Evolutionary conservation across 2,888 invertebrate genomes (phyloP).

Genomic region (Metellina segmentata): DNA sequence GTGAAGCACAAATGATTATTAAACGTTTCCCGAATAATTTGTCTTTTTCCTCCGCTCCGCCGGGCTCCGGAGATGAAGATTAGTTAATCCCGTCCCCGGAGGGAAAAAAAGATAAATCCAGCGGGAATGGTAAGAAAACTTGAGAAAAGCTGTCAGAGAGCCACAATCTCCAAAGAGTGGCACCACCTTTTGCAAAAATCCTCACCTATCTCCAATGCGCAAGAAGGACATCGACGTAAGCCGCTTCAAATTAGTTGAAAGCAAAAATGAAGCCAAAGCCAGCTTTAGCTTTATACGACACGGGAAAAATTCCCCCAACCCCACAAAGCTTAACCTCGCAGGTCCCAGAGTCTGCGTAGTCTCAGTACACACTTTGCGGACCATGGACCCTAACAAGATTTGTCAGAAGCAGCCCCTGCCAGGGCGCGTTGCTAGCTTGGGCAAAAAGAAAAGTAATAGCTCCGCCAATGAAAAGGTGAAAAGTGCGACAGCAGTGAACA

Average conservation of each 20-base stretch:
- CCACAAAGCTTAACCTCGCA: conserved; percentile 63
- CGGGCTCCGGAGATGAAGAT: conserved; percentile 67
- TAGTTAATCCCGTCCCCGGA: conserved; percentile 61
- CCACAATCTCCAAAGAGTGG: conserved; percentile 70
- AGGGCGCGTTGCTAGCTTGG: not conserved
- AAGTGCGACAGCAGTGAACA: conserved; percentile 69
- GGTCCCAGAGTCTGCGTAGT: conserved; percentile 35
- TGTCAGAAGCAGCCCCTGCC: conserved; percentile 64
- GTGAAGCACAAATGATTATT: conserved; percentile 73
- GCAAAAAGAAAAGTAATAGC: conserved; percentile 66
- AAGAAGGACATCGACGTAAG: conserved; percentile 68
- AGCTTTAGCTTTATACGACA: conserved; percentile 45
- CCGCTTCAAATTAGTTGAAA: conserved; percentile 76
- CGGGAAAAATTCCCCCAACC: conserved; percentile 59
- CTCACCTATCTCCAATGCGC: conserved; percentile 66
- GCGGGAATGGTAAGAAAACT: conserved; percentile 56
- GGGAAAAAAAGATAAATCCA: conserved; percentile 51
- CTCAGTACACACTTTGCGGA: conserved; percentile 21
- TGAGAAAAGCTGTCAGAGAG: conserved; percentile 68
- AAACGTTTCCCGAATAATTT: conserved; percentile 74
- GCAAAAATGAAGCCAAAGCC: conserved; percentile 71
- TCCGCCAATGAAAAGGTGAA: conserved; percentile 73
- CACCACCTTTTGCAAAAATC: conserved; percentile 63
- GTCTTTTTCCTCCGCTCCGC: conserved; percentile 70
- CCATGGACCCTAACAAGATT: conserved; percentile 73